These are phyloP conservation scores for Drosophila melanosoma DNA, from an alignment of 2,888 invertebrate species.

Conservation along the genomic window DNA sequence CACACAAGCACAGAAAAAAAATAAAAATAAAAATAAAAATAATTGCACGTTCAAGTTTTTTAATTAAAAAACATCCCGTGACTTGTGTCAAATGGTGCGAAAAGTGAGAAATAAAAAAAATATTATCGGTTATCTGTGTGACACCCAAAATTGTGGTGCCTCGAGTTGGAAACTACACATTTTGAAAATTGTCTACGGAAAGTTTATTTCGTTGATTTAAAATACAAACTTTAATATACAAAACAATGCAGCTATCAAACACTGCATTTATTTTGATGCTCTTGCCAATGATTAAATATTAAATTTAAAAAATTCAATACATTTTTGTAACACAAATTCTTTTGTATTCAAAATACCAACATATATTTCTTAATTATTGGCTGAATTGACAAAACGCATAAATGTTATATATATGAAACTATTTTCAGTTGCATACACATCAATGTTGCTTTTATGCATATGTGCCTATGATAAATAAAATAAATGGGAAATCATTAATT, in stretches of 20 bases:
- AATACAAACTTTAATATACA: neutral
- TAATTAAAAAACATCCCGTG: constrained; percentile 77
- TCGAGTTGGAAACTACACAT: neutral
- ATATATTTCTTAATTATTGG: neutral
- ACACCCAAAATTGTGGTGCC: neutral
- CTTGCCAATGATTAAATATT: neutral
- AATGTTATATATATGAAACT: neutral
- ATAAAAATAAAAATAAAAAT: constrained; percentile 58
- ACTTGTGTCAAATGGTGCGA: constrained; percentile 70
- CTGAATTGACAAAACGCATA: neutral
- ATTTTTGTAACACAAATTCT: neutral
- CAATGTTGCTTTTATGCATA: neutral
- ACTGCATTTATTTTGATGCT: neutral
- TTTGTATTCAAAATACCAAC: neutral
- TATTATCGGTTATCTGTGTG: constrained; percentile 6
- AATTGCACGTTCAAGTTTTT: constrained; percentile 78
- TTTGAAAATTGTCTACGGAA: neutral
- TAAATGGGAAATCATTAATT: constrained; percentile 13
- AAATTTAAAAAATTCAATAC: neutral
- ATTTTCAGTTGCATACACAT: neutral
- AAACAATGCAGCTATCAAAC: neutral
- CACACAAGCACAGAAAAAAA: constrained; percentile 4
- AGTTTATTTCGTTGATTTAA: neutral
- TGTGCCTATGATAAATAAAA: neutral
- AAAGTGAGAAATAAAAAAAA: constrained; percentile 41